A percentile compares a stretch with the other conserved stretches of the same genome.
Evolutionary conservation across 2,888 invertebrate genomes (phyloP).

Genomic region (Tetheella fluctuosa): DNA sequence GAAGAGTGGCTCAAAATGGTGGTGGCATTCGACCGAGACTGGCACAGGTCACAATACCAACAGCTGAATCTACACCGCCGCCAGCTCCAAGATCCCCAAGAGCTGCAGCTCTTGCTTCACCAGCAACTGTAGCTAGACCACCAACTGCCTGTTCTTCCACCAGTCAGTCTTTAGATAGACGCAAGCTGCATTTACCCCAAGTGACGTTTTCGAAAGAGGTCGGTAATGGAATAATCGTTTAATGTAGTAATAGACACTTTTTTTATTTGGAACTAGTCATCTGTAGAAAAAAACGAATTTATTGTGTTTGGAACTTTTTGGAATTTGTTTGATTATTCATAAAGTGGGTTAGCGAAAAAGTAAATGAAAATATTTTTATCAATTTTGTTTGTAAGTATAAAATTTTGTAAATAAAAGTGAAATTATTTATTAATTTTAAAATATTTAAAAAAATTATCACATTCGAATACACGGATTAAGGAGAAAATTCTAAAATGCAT

Average conservation of each 20-base stretch:
- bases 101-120: constrained; percentile 63
- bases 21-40: constrained; percentile 58
- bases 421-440: constrained; percentile 2
- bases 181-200: constrained; percentile 89
- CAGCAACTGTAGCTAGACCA: constrained; percentile 80
- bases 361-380: background rate
- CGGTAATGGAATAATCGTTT: constrained; percentile 94
- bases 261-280: constrained; percentile 48
- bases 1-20: constrained; percentile 81
- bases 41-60: constrained; percentile 61
- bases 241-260: constrained; percentile 41
- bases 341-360: background rate
- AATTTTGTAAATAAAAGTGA: constrained; percentile 2
- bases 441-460: background rate
- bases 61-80: constrained; percentile 72
- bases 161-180: constrained; percentile 84
- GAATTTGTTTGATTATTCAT: constrained; percentile 30
- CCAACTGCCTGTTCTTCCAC: constrained; percentile 89
- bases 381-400: background rate
- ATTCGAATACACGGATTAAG: background rate
- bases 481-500: too few species aligned
- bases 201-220: constrained; percentile 96
- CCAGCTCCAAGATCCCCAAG: constrained; percentile 73
- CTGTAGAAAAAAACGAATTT: constrained; percentile 33
- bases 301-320: constrained; percentile 35